Evolutionary conservation across 37 sponge, comb jelly and placozoan species (phyloP).

Genomic region (Hexactinellida sp.): DNA sequence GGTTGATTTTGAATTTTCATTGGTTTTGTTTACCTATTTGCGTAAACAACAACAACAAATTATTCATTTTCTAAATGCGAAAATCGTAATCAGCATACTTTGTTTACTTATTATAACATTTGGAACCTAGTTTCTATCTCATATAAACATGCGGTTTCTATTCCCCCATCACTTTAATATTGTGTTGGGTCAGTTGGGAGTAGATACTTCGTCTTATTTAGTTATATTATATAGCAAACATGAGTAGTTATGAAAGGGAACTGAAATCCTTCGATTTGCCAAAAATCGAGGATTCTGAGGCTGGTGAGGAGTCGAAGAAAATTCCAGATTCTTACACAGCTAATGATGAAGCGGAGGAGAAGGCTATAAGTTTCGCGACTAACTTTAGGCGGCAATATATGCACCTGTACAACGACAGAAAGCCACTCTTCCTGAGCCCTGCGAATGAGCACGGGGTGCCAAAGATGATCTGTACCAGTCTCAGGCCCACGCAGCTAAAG

Average conservation of each 20-base stretch:
- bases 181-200: no score
- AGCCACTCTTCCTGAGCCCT: slow-evolving; percentile 71
- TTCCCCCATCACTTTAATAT: no score
- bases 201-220: no score
- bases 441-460: slow-evolving; percentile 64
- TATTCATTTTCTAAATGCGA: neutral
- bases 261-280: neutral
- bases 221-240: no score
- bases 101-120: neutral
- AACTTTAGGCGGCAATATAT: slow-evolving; percentile 86
- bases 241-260: neutral
- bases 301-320: neutral
- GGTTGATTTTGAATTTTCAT: no score
- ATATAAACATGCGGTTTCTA: no score
- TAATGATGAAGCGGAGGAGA: slow-evolving; percentile 64
- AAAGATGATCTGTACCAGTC: slow-evolving; percentile 78
- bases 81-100: neutral
- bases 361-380: slow-evolving; percentile 53
- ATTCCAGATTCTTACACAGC: slow-evolving; percentile 43
- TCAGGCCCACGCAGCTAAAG: slow-evolving; percentile 77
- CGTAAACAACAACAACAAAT: no score
- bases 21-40: no score
- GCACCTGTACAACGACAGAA: slow-evolving; percentile 83
- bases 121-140: neutral
- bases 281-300: neutral